Base-by-base conservation (phyloP, 2,113 vertebrate species). In the Ctenodactylus gundi region DNA sequence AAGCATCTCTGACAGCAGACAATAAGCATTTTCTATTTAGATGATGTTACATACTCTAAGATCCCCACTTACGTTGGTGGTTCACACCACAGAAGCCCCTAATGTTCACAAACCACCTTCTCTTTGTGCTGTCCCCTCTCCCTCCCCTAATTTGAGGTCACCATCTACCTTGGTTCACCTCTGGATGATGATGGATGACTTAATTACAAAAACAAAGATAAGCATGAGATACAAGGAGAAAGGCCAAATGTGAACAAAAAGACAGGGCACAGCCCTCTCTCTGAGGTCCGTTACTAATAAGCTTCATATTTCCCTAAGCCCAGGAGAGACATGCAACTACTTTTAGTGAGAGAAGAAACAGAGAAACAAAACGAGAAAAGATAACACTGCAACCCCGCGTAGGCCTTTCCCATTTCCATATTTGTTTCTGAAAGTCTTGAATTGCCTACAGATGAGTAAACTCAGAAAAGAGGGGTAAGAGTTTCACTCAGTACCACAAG, bases 131-230 rank as follows among this genome's bases (percentile, higher is more conserved):
- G 44, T 14, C 27, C 10, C 29, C 5, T 14, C 31, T 17, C 5
- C 67, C n/a, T 31, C 39, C 62, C 44, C 5, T 13, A 55, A 72
- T 70, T 55, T 87, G 65, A 51, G 65, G n/a, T 76, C 88, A 83
- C 57, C 5, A 29, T 67, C 75, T 91, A 84, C 78, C 75, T 82
- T 62, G 39, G 58, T 84, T 90, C 91, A 92, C 94, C 90, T 82
- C 85, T 44, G 72, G 85, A 90, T 93, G 90, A 95, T 94, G 95
- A 96, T 80, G 87, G 92, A 94, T 97, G 93, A 82, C 87, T 96
- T 95, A 65, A 97, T 95, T 95, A 95, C 10, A 82, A 73, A 90
- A 92, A 94, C 65, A 92, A 90, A 88, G 83, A 51, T 57, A 90
- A 62, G 72, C 72, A 64, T 57, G 46, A 23, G 55, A 94, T 55